Percentiles rank a stretch among this genome's conserved stretches.
phyloP scores from a whole-genome alignment of 2,113 vertebrate genomes.

The Antechinus stuartii region DNA sequence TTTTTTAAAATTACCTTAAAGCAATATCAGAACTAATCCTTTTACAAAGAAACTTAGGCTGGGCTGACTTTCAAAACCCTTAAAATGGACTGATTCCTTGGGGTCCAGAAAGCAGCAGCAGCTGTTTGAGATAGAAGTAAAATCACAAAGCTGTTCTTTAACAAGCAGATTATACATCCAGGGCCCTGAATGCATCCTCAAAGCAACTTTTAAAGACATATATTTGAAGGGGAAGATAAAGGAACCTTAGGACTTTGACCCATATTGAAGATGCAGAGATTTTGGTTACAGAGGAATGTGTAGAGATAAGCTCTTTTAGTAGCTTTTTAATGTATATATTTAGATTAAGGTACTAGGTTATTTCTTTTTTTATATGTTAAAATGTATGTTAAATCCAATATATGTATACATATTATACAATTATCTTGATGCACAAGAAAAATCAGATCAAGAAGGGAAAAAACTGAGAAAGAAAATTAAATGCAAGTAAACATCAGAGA shows the following conservation, averaged over 20 bases:
- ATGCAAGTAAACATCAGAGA: no score
- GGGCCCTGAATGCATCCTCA: not conserved
- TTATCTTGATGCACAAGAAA: no score
- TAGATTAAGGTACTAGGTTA: not conserved
- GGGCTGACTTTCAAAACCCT: conserved; percentile 26
- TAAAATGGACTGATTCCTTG: conserved; percentile 3
- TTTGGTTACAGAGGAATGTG: not conserved
- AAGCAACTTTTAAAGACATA: not conserved
- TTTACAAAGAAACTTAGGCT: conserved; percentile 38
- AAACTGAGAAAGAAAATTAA: no score
- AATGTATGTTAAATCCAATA: no score
- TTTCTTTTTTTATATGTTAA: no score
- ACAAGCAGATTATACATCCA: not conserved
- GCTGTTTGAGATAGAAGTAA: conserved; percentile 17
- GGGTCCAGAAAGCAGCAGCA: conserved; percentile 3
- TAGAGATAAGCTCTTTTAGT: not conserved
- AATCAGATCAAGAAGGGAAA: no score
- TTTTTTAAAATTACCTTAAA: conserved; percentile 38
- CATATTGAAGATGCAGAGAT: not conserved
- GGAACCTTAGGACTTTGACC: not conserved
- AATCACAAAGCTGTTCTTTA: not conserved
- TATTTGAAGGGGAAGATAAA: not conserved
- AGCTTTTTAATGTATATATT: not conserved
- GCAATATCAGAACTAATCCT: conserved; percentile 58
- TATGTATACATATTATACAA: no score